Evolutionary conservation across 1,140 invertebrate genomes (phyloP), one percentile per base, ranked within the genome.

Genomic region (Heliconius nattereri): DNA sequence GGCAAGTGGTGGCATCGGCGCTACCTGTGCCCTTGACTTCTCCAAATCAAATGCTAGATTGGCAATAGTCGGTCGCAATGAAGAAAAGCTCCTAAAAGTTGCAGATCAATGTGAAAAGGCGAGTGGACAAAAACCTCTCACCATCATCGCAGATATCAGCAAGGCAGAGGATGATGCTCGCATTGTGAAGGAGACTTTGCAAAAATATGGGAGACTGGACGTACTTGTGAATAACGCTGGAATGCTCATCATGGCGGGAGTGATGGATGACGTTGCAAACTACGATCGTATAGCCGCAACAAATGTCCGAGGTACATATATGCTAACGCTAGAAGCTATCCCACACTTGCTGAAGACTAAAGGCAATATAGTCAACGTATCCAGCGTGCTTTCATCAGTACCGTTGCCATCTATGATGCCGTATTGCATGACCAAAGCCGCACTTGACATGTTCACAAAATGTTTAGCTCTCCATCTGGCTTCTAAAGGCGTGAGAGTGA

Each of bases 351-450:
- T 96, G 20, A 92, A 95, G 85, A 95, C 95, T 0, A 96, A 97
- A 92, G 97, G 97, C 26, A 97, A 96, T 81, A 96, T 98, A 82
- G 96, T 98, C 1, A 98, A 98, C 91, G 95, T 98, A 3, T 98
- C 97, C 2, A 98, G 97, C 89, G 95, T 98, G 5, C 95, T 95
- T 83, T 97, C 97, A 19, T 86, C 79, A 0, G 90, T 96, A 90
- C 94, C 97, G 2, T 95, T 96, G 80, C 92, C 96, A 32, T 90
- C 92, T 72, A 92, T 96, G 80, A 92, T 96, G 73, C 95, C 97
- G 0, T 98, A 98, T 85, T 96, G 96, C 85, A 97, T 98, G 95
- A 97, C 97, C 8, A 98, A 98, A 95, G 94, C 97, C 71, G 97
- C 97, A 29, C 78, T 98, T 8, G 97, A 98, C 90, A 97, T 98